Percentiles rank a stretch among this genome's conserved stretches.
These are phyloP conservation scores for Epirrhoe alternata DNA, from an alignment of 2,888 invertebrate species.

Conservation along the genomic window DNA sequence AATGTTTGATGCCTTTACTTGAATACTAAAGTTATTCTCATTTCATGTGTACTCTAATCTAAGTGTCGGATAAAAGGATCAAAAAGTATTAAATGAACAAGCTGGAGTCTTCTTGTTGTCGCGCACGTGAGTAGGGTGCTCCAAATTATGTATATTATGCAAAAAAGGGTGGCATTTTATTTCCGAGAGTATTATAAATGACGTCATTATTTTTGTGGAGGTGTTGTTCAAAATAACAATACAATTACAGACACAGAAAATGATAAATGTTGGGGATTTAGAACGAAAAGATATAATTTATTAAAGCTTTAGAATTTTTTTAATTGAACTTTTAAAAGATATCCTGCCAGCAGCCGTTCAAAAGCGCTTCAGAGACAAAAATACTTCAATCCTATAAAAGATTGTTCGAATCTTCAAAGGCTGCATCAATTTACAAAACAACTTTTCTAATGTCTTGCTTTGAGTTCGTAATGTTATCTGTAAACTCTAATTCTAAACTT, in stretches of 20 bases:
- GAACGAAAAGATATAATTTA: background rate
- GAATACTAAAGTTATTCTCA: conserved; percentile 6
- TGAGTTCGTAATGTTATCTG: conserved; percentile 17
- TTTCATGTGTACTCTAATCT: conserved; percentile 1
- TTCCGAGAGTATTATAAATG: background rate
- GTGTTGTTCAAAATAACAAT: conserved; percentile 10
- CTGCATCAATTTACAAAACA: conserved; percentile 2
- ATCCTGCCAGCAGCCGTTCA: background rate
- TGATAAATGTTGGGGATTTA: background rate
- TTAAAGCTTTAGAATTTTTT: background rate
- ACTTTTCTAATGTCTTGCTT: conserved; percentile 11
- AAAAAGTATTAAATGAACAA: background rate
- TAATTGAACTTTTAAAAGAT: background rate
- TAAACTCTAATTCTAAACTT: conserved; percentile 17
- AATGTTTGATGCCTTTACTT: too few species aligned
- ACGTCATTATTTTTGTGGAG: background rate
- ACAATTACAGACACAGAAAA: conserved; percentile 2
- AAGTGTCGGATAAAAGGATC: background rate
- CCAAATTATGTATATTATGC: conserved; percentile 24
- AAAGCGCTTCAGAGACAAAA: background rate
- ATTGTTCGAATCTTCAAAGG: conserved; percentile 3
- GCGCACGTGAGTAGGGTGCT: conserved; percentile 6
- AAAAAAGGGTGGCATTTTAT: conserved; percentile 14
- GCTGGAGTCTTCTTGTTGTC: background rate
- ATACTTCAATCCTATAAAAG: background rate